These are phyloP conservation scores for Channa maculata DNA, from an alignment of 2,113 vertebrate genomes.

Conservation along the genomic window DNA sequence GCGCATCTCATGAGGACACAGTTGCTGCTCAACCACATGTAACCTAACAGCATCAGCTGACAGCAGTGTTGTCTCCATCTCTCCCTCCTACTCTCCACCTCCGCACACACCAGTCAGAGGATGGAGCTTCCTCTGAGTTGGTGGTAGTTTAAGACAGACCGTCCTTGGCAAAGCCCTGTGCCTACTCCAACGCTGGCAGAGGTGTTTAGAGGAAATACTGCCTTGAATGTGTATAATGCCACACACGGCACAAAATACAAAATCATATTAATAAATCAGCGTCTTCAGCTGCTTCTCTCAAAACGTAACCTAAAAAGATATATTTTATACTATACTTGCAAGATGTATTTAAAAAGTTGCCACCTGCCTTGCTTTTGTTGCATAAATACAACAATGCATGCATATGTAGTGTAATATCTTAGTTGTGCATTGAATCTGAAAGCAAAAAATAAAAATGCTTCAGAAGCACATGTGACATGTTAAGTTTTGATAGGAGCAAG, in stretches of 20 bases:
- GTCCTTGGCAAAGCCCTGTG: constrained; percentile 32
- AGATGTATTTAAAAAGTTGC: constrained; percentile 49
- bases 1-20: constrained; percentile 49
- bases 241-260: neutral
- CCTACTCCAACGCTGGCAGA: constrained; percentile 1
- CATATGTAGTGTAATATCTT: constrained; percentile 49
- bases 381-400: constrained; percentile 64
- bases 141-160: constrained; percentile 32
- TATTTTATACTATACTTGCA: constrained; percentile 55
- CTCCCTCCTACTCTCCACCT: constrained; percentile 46
- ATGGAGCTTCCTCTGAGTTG: constrained; percentile 53
- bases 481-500: constrained; percentile 44
- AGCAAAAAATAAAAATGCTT: constrained; percentile 25
- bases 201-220: constrained; percentile 10
- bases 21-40: constrained; percentile 47
- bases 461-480: constrained; percentile 34
- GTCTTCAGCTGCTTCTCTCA: constrained; percentile 39
- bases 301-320: constrained; percentile 41
- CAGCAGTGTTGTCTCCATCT: constrained; percentile 25
- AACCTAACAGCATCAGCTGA: constrained; percentile 42
- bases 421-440: constrained; percentile 46
- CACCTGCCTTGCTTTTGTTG: constrained; percentile 63
- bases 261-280: constrained; percentile 3
- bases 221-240: neutral
- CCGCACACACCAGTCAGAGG: constrained; percentile 46